A percentile compares a stretch with the other conserved stretches of the same genome.
phyloP scores from a whole-genome alignment of 2,888 invertebrate genomes.

The Anthrax anthrax region DNA sequence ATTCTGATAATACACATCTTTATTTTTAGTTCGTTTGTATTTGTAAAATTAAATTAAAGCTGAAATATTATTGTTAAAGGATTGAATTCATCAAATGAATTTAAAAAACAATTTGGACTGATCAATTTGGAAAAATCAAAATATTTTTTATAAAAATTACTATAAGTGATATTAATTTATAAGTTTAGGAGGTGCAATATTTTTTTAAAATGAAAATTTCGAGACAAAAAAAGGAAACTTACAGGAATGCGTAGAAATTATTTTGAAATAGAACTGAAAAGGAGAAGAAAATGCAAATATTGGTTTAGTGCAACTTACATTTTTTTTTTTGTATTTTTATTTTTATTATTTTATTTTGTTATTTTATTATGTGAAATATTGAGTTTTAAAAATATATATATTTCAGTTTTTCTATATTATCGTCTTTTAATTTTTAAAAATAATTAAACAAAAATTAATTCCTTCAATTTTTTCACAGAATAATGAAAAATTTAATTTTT shows the following conservation, averaged over 20 bases:
- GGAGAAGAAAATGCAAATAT: not conserved
- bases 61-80: no score
- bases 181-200: slow-evolving; percentile 6
- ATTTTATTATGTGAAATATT: not conserved
- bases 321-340: not conserved
- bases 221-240: not conserved
- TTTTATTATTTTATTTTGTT: not conserved
- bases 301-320: slow-evolving; percentile 1
- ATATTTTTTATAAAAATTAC: not conserved
- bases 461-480: no score
- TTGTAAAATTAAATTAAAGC: slow-evolving; percentile 1
- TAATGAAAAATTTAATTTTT: no score
- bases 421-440: no score
- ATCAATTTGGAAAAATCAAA: not conserved
- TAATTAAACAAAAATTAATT: no score
- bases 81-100: no score
- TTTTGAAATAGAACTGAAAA: not conserved
- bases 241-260: not conserved
- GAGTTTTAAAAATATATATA: not conserved
- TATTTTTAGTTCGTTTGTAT: no score
- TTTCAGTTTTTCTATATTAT: not conserved
- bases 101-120: no score
- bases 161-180: slow-evolving; percentile 7
- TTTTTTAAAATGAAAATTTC: not conserved
- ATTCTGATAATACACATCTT: no score